Conservation (phyloP, 1,140 invertebrate genomes). For the Pseudomyrmex cubaensis region DNA sequence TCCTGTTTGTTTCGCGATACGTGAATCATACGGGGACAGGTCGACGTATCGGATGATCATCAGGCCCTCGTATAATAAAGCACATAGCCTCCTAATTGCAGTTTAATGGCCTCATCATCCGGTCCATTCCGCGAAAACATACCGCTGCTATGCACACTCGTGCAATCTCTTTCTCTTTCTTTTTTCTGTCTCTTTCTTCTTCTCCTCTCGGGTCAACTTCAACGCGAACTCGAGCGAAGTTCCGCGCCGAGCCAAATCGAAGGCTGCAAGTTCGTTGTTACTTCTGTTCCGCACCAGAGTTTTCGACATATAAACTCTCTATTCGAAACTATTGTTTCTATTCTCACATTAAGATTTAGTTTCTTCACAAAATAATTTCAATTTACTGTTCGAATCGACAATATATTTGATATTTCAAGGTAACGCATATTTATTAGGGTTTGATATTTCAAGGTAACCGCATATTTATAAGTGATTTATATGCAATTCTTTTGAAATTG, state of each 20-base stretch:
- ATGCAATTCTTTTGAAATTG: background rate
- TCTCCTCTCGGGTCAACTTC: background rate
- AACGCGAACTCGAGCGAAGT: background rate
- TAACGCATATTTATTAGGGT: background rate
- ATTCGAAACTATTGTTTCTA: background rate
- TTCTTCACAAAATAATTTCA: conserved; percentile 4
- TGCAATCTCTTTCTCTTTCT: no score
- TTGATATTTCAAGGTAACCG: background rate
- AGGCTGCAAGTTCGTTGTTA: background rate
- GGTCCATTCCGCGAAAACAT: conserved; percentile 36
- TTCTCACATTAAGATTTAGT: background rate
- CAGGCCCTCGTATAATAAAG: conserved; percentile 15
- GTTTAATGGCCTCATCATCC: conserved; percentile 43
- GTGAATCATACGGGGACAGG: conserved; percentile 60
- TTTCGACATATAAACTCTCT: background rate
- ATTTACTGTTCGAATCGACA: background rate
- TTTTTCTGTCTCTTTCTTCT: background rate
- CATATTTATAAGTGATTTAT: no score
- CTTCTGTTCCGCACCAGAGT: background rate
- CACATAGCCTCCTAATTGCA: conserved; percentile 55
- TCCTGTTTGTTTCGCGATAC: conserved; percentile 64
- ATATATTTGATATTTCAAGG: background rate
- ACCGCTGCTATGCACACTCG: background rate
- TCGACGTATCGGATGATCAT: conserved; percentile 52
- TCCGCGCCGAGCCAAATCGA: background rate